Evolutionary conservation across 1,140 invertebrate species (phyloP).

Genomic region (Nephotettix cincticeps): DNA sequence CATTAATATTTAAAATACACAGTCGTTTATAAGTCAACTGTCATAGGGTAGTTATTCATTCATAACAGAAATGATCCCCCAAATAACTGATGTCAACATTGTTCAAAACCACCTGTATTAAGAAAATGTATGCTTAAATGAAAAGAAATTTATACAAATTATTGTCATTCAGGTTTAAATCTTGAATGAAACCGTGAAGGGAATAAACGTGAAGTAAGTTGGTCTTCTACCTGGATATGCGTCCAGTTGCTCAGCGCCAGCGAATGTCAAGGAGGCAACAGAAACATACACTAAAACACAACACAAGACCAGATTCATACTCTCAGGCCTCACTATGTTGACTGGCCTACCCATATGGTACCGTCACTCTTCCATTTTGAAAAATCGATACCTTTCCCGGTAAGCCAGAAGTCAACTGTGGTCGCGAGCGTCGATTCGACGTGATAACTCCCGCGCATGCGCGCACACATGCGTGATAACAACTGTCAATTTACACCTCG

Average conservation of each 20-base stretch:
- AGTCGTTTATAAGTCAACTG: too few relatives aligned
- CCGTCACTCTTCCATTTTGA: slow-evolving; percentile 15
- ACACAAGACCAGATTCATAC: slow-evolving; percentile 8
- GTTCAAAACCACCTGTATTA: too few relatives aligned
- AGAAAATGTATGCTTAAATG: too few relatives aligned
- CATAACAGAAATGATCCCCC: too few relatives aligned
- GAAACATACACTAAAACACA: neutral
- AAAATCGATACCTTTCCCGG: slow-evolving; percentile 25
- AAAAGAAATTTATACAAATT: too few relatives aligned
- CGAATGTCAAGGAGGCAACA: neutral
- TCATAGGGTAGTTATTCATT: too few relatives aligned
- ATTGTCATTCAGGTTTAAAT: too few relatives aligned
- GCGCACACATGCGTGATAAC: neutral
- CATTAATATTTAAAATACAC: too few relatives aligned
- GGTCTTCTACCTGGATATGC: slow-evolving; percentile 5
- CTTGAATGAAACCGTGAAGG: too few relatives aligned
- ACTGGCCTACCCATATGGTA: slow-evolving; percentile 22
- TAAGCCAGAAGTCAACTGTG: neutral
- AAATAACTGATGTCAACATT: too few relatives aligned
- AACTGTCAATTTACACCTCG: too few relatives aligned
- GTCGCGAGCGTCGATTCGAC: neutral
- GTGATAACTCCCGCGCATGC: neutral
- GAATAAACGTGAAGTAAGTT: too few relatives aligned
- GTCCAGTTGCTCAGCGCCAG: neutral
- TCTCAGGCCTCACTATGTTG: neutral